Base-by-base conservation (phyloP, 2,113 vertebrate genomes). In the Silurus asotus region DNA sequence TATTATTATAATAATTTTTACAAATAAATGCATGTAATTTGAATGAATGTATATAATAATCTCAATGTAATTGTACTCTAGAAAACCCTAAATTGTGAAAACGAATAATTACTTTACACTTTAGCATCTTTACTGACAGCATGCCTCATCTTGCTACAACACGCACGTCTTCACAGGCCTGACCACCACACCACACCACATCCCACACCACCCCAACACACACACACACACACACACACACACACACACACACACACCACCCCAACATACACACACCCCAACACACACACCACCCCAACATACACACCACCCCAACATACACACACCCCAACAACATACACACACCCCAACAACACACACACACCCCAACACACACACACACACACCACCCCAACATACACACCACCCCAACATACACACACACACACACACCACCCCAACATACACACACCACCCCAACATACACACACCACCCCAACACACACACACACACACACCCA, bases 231-330 rank as follows among this genome's bases (percentile, higher is more conserved):
- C 64, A 10, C 37, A n/a, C 8, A 37, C 37, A 37, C 37, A 1
- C 1, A 37, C 37, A 37, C 37, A 58, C 84, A 23, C 64, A 10
- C 37, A 61, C 7, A 45, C 59, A 64, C 20, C n/a, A n/a, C n/a
- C n/a, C n/a, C n/a, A n/a, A n/a, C n/a, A n/a, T n/a, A 37, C n/a
- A 78, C 9, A 37, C 59, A 65, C 85, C 75, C 11, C 84, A 67
- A 37, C 55, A 56, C 37, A 2, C 67, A 14, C 13, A 37, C 64
- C 19, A 8, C n/a, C n/a, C n/a, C n/a, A n/a, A n/a, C n/a, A n/a
- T n/a, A n/a, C n/a, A n/a, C 28, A 37, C 10, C 64, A 10, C 37
- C 8, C 19, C 59, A 64, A 13, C n/a, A 78, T 5, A 37, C 59
- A 23, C 64, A 10, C 37, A n/a, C 8, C n/a, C n/a, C n/a, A n/a